phyloP scores from a whole-genome alignment of 2,797 vertebrate genomes.

The Naso thynnoides region DNA sequence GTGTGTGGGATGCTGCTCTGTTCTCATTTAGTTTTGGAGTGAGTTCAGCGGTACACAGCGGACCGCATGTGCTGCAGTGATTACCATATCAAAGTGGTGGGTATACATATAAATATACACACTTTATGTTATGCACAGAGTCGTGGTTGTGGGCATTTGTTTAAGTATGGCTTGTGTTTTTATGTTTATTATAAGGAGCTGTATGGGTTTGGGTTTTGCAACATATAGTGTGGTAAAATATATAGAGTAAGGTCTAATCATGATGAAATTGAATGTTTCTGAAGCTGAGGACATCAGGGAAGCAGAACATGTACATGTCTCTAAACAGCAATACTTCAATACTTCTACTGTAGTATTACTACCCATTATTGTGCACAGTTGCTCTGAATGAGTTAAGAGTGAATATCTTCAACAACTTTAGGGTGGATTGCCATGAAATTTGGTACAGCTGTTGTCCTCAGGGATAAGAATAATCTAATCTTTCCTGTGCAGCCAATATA shows the following conservation, averaged over 20 bases:
- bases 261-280: neutral
- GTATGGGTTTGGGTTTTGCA: constrained; percentile 40
- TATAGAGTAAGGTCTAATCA: constrained; percentile 12
- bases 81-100: constrained; percentile 43
- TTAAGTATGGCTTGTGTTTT: constrained; percentile 34
- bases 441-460: neutral
- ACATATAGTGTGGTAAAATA: neutral
- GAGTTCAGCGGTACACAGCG: constrained; percentile 12
- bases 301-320: neutral
- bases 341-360: too few species aligned
- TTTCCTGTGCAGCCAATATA: neutral
- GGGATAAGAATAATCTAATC: neutral
- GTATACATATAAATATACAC: constrained; percentile 13
- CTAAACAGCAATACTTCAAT: neutral
- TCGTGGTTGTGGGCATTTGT: constrained; percentile 43
- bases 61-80: neutral
- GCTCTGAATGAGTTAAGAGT: neutral
- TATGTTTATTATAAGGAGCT: constrained; percentile 34
- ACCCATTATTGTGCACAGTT: too few species aligned
- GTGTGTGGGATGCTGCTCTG: constrained; percentile 34
- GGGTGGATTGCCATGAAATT: neutral
- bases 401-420: neutral
- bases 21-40: constrained; percentile 24
- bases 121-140: neutral
- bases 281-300: neutral